phyloP scores from a whole-genome alignment of 1,140 invertebrate species.

The Stegodyphus mimosarum region DNA sequence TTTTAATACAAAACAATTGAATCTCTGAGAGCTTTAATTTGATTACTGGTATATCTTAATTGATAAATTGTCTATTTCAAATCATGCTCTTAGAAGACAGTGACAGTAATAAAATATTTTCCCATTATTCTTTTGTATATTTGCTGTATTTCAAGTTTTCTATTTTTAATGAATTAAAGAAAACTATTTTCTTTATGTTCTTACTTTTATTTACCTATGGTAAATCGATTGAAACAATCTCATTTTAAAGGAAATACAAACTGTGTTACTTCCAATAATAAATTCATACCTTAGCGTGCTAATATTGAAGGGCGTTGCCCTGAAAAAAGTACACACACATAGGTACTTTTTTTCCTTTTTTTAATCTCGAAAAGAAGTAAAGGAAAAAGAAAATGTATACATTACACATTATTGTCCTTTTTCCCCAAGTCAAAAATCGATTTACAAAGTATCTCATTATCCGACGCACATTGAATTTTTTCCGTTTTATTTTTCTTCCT shows the following conservation, averaged over 20 bases:
- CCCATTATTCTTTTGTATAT: no score
- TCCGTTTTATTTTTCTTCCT: neutral
- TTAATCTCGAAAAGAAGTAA: slow-evolving; percentile 40
- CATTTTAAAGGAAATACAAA: neutral
- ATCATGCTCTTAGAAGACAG: no score
- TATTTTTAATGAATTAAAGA: no score
- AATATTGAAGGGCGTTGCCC: slow-evolving; percentile 38
- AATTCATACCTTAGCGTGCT: slow-evolving; percentile 31
- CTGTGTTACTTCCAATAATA: neutral
- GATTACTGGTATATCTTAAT: no score
- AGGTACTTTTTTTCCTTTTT: slow-evolving; percentile 48
- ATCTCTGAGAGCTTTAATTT: no score
- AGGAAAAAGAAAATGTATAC: slow-evolving; percentile 44
- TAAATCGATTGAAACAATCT: no score
- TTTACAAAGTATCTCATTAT: slow-evolving; percentile 58
- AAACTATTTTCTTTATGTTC: no score
- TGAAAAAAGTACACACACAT: slow-evolving; percentile 8
- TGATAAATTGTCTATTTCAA: no score
- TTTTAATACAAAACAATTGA: no score
- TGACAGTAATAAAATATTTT: no score
- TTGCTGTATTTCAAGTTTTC: no score
- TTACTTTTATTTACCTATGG: no score
- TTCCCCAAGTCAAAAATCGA: slow-evolving; percentile 25
- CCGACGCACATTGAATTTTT: slow-evolving; percentile 41
- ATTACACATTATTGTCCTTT: slow-evolving; percentile 50